Percentiles rank a stretch among this genome's conserved stretches.
Conservation (phyloP, 2,113 vertebrate genomes). For the Thymallus thymallus region DNA sequence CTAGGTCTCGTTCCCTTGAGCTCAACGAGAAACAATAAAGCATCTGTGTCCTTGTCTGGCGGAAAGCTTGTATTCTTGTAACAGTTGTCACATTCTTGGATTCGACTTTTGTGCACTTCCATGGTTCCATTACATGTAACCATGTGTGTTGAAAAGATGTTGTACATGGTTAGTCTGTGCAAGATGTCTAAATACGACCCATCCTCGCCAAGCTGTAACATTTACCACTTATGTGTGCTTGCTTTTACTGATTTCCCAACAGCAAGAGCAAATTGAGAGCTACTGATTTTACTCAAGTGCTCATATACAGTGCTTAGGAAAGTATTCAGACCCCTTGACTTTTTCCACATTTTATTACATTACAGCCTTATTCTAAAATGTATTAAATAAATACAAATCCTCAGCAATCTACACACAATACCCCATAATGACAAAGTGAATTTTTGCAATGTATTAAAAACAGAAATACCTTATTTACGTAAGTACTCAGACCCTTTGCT, state of each 20-base stretch:
- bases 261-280: background rate
- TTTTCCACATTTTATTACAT: too few species aligned
- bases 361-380: too few species aligned
- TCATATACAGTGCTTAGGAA: background rate
- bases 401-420: too few species aligned
- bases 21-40: background rate
- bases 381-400: too few species aligned
- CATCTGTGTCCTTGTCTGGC: background rate
- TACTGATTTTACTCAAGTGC: background rate
- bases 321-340: too few species aligned
- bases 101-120: background rate
- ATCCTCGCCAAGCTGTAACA: background rate
- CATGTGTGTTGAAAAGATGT: background rate
- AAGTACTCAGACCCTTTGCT: too few species aligned
- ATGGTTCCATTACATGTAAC: background rate
- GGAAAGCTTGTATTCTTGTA: background rate
- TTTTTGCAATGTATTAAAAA: too few species aligned
- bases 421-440: too few species aligned
- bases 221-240: background rate
- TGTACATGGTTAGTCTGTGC: background rate
- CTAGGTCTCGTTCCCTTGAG: background rate
- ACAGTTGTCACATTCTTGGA: background rate
- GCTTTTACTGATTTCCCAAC: too few species aligned
- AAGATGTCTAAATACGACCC: background rate
- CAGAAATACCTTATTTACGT: too few species aligned